These are phyloP conservation scores for Melanerpes formicivorus DNA, from an alignment of 2,113 vertebrate species.

Conservation along the genomic window DNA sequence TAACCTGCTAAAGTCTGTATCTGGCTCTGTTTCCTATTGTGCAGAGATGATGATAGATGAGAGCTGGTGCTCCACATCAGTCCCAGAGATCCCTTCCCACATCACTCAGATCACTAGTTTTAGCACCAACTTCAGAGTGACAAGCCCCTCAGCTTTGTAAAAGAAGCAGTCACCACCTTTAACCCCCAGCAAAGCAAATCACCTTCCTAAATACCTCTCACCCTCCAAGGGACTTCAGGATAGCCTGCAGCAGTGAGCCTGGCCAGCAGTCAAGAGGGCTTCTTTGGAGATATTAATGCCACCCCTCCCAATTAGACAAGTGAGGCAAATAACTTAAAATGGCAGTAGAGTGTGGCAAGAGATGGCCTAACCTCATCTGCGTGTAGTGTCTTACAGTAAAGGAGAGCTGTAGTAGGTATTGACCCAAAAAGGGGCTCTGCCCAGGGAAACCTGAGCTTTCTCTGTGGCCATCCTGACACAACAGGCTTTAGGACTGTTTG, in stretches of 20 bases:
- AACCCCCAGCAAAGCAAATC: neutral
- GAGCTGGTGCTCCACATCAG: neutral
- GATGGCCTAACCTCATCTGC: neutral
- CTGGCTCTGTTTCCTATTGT: neutral
- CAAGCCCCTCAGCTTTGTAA: neutral
- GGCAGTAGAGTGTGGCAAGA: neutral
- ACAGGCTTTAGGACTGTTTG: fast-evolving
- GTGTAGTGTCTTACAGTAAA: neutral
- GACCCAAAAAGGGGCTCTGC: neutral
- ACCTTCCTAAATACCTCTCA: neutral
- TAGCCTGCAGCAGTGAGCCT: neutral
- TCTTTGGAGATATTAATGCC: neutral
- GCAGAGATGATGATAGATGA: neutral
- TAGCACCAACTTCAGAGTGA: neutral
- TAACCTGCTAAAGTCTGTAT: neutral
- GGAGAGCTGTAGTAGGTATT: too few relatives aligned
- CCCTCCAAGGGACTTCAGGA: neutral
- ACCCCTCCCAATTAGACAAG: neutral
- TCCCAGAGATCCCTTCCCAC: neutral
- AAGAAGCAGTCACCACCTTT: neutral
- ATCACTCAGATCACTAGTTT: neutral
- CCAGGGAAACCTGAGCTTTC: neutral
- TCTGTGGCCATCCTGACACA: neutral
- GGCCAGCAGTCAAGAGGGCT: neutral
- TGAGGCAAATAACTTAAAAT: neutral